Base-by-base conservation (phyloP, 1,140 invertebrate genomes). In the Lucilia cuprina region DNA sequence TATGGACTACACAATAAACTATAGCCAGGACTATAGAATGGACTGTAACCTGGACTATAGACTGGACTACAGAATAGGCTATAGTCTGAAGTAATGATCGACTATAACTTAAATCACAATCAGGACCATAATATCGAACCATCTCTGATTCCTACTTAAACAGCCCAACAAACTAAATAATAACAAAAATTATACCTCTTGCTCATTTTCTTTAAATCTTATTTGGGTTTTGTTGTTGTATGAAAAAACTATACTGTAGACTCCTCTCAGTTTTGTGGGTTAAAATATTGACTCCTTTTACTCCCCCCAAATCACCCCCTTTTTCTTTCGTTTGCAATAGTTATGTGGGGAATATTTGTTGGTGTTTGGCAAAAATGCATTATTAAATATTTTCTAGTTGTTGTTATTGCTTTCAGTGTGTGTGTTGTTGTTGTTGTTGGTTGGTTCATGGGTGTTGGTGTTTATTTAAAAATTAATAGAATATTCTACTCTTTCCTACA, bases 381-480 rank as follows among this genome's bases (percentile, higher is more conserved):
- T 78, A 78, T 78, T 78, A 78, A 78, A 78, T 78, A 78, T 47
- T 41, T 47, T 78, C 12, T 60, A 41, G 41, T 41, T 70, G 21
- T 70, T 70, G 65, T 70, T 70, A 30, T 70, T 70, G 12, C 25
- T 70, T 21, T 60, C 5, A 14, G n/a, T 65, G 17, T n/a, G 49
- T 49, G 17, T 65, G 60, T 77, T 49, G 9, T 13, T 55, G 7
- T 55, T 55, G 12, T 55, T n/a, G n/a, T n/a, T n/a, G n/a, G n/a
- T n/a, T 55, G 12, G 12, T n/a, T 55, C 50, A 35, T 78, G 75
- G 75, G 75, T 78, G 75, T 78, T 78, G 75, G 75, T 78, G 75
- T 78, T 78, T 78, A 47, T 78, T 78, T 78, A 78, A 78, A 78
- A 78, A 78, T 78, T 78, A 78, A 78, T 78, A 78, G 75, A 78